A percentile compares a stretch with the other conserved stretches of the same genome.
Evolutionary conservation across 2,113 vertebrate species (phyloP).

Genomic region (Saguinus midas): DNA sequence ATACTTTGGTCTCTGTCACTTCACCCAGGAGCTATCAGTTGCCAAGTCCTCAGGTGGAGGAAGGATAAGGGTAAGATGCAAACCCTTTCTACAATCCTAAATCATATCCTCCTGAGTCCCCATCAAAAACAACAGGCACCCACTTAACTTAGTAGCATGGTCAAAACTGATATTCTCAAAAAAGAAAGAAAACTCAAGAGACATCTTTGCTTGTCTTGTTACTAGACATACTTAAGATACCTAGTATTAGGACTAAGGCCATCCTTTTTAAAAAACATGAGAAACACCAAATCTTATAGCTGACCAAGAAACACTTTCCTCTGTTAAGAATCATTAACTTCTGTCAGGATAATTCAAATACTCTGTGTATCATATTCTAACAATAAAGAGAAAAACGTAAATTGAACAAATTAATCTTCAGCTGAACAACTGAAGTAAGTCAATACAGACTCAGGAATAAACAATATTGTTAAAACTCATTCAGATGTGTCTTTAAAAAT

Average conservation of each 20-base stretch:
- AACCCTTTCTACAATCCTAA: not conserved
- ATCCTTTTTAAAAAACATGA: not conserved
- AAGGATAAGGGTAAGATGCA: not conserved
- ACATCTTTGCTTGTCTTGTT: not conserved
- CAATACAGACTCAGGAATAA: not conserved
- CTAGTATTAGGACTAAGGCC: not conserved
- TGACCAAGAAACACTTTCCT: not conserved
- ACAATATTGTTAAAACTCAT: not conserved
- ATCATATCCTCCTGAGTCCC: not conserved
- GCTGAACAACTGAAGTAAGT: not conserved
- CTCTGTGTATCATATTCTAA: not conserved
- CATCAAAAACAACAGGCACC: not conserved
- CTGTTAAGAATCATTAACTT: not conserved
- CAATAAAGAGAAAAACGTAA: not conserved
- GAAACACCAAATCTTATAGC: not conserved
- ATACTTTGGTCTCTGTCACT: not conserved
- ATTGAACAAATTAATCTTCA: not conserved
- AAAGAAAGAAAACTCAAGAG: not conserved
- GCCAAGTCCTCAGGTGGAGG: not conserved
- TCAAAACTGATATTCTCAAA: not conserved
- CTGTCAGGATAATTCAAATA: not conserved
- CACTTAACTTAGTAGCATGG: not conserved
- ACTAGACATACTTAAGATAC: not conserved
- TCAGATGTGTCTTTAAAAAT: not conserved
- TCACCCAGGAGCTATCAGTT: not conserved